Percentiles rank a stretch among this genome's conserved stretches.
These are phyloP conservation scores for Ectropis grisescens DNA, from an alignment of 1,140 invertebrate species.

Conservation along the genomic window DNA sequence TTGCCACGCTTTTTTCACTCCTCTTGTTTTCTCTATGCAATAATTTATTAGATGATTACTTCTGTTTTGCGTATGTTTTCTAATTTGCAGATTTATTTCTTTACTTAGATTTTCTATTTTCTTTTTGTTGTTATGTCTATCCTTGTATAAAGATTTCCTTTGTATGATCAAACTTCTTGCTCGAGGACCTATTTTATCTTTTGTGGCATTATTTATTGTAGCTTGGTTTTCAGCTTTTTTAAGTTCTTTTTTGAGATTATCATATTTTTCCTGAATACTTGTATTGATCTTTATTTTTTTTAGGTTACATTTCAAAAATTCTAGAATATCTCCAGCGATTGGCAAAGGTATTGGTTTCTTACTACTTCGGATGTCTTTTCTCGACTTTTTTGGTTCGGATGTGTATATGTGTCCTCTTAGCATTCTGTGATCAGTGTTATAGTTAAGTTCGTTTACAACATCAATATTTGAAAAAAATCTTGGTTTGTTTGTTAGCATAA, in stretches of 20 bases:
- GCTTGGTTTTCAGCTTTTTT: not conserved
- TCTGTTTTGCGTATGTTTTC: not conserved
- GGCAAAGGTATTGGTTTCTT: too few species aligned
- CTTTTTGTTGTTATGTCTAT: not conserved
- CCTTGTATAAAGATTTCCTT: not conserved
- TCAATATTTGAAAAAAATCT: not conserved
- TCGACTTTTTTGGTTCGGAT: too few species aligned
- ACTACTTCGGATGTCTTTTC: too few species aligned
- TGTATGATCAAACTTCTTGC: not conserved
- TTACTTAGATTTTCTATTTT: not conserved
- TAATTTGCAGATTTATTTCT: not conserved
- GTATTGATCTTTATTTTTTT: too few species aligned
- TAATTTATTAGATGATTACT: not conserved
- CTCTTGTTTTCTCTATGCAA: not conserved
- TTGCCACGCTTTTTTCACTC: not conserved
- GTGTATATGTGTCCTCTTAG: not conserved
- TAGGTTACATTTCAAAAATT: too few species aligned
- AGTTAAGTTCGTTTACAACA: not conserved
- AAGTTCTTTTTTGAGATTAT: not conserved
- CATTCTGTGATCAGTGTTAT: not conserved
- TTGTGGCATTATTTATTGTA: not conserved
- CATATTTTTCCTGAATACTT: not conserved
- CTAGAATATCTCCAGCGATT: too few species aligned
- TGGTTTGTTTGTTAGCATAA: not conserved
- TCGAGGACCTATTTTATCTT: slow-evolving; percentile 1